Evolutionary conservation across 2,797 vertebrate species (phyloP).

Genomic region (Cynopterus sphinx): DNA sequence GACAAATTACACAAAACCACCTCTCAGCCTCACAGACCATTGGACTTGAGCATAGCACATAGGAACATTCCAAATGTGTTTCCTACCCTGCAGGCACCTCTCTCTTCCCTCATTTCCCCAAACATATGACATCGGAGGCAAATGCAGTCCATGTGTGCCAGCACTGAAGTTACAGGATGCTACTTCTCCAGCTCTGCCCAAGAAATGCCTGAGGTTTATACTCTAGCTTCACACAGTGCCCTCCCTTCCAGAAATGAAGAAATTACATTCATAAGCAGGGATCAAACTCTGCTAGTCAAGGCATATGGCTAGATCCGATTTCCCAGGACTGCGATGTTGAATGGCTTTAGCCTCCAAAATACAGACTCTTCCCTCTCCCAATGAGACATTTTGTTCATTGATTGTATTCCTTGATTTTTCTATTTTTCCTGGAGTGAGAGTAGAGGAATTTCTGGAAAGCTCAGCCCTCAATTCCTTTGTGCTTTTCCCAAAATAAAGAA

Average conservation of each 20-base stretch:
- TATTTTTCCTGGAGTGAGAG: slow-evolving; percentile 67
- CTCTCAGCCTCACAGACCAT: background rate
- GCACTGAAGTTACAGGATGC: background rate
- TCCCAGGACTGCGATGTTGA: background rate
- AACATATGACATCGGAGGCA: background rate
- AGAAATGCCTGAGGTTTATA: background rate
- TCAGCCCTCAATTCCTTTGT: slow-evolving; percentile 51
- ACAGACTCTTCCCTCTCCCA: background rate
- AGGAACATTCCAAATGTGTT: background rate
- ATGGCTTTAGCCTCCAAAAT: background rate
- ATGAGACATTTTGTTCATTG: background rate
- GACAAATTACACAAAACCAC: background rate
- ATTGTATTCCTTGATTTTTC: slow-evolving; percentile 35
- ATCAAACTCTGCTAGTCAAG: background rate
- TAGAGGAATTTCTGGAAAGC: slow-evolving; percentile 72
- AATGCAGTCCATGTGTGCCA: background rate
- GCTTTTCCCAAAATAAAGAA: background rate
- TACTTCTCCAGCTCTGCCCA: background rate
- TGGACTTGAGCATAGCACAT: background rate
- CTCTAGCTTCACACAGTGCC: background rate
- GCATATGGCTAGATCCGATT: background rate
- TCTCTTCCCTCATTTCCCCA: background rate
- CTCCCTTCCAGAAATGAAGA: background rate
- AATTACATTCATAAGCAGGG: background rate
- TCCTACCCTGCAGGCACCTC: background rate